Evolutionary conservation across 1,140 invertebrate genomes (phyloP), one percentile per base, ranked within the genome.

Genomic region (Drosophila sturtevanti): DNA sequence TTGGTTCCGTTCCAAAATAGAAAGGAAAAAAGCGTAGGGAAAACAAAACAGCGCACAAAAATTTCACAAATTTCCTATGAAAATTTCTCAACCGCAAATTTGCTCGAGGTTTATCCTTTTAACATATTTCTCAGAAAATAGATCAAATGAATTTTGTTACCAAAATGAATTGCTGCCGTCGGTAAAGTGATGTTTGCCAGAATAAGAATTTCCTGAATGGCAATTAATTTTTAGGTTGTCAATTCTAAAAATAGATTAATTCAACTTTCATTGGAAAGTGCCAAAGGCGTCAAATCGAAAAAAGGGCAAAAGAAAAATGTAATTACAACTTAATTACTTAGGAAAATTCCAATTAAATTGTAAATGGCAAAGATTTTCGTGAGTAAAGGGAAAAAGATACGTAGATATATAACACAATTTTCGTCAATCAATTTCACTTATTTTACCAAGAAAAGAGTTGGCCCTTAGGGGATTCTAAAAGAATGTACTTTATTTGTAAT

Each of bases 181-280:
- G 72, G 72, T 68, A 76, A 76, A 76, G 68, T 76, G 58, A 27
- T 58, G 68, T 56, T 59, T 76, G 54, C 31, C 58, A 48, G 64
- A 68, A 75, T 75, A 64, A 68, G 31, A 75, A 68, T 68, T 58
- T 65, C 58, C 34, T 16, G 55, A 24, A 63, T 48, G 56, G 51
- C 71, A 74, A 75, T 75, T 76, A 52, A 56, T 76, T 54, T 68
- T 59, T 37, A 35, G 12, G 7, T 16, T 41, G 27, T 41, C 51
- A 16, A 68, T 63, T 63, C 58, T 35, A 76, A 68, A 76, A 52
- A 31, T 56, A 61, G 66, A 62, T 75, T 38, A 75, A 52, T 62
- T 35, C 63, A 68, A 56, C 18, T 12, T 21, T 54, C 41, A 35
- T 54, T n/a, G 38, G 55, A 21, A 34, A 56, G 11, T n/a, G 27